A percentile compares a stretch with the other conserved stretches of the same genome.
Conservation (phyloP, 2,888 invertebrate genomes). For the Priocnemis perturbator region DNA sequence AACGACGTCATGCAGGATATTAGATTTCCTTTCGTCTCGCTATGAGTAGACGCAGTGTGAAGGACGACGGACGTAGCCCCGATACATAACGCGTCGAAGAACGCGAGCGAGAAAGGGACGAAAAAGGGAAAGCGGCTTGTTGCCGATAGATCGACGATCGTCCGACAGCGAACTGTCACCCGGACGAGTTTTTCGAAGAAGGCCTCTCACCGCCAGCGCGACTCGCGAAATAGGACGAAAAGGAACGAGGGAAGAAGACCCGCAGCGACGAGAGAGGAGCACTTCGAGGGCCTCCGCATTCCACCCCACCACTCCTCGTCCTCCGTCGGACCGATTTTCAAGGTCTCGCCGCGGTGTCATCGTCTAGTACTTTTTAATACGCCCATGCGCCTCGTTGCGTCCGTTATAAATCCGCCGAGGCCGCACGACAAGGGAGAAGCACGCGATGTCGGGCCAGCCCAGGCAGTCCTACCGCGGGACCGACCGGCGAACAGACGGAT, state of each 20-base stretch:
- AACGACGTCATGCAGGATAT: slow-evolving; percentile 1
- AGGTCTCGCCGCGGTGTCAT: slow-evolving; percentile 39
- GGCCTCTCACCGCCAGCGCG: slow-evolving; percentile 18
- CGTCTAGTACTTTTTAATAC: slow-evolving; percentile 4
- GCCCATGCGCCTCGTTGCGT: slow-evolving; percentile 12
- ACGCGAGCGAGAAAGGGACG: background rate
- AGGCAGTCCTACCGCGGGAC: too few species aligned
- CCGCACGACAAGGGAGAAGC: slow-evolving; percentile 10
- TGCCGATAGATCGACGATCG: slow-evolving; percentile 39
- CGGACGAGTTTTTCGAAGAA: slow-evolving; percentile 53
- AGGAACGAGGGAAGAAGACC: slow-evolving; percentile 16
- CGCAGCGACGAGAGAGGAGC: slow-evolving; percentile 21
- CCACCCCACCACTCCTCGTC: slow-evolving; percentile 9
- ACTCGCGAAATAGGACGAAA: slow-evolving; percentile 27
- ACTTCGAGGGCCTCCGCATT: slow-evolving; percentile 30
- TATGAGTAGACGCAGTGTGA: background rate
- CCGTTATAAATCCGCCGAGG: slow-evolving; percentile 27
- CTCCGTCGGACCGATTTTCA: slow-evolving; percentile 42
- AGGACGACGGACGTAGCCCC: background rate
- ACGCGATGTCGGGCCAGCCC: slow-evolving; percentile 18
- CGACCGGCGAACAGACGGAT: too few species aligned
- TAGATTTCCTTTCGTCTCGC: slow-evolving; percentile 6
- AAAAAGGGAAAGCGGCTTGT: slow-evolving; percentile 20
- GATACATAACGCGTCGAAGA: background rate
- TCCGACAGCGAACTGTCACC: slow-evolving; percentile 39